Evolutionary conservation across 2,888 invertebrate species (phyloP).

Genomic region (Lycocerus yunnanus): DNA sequence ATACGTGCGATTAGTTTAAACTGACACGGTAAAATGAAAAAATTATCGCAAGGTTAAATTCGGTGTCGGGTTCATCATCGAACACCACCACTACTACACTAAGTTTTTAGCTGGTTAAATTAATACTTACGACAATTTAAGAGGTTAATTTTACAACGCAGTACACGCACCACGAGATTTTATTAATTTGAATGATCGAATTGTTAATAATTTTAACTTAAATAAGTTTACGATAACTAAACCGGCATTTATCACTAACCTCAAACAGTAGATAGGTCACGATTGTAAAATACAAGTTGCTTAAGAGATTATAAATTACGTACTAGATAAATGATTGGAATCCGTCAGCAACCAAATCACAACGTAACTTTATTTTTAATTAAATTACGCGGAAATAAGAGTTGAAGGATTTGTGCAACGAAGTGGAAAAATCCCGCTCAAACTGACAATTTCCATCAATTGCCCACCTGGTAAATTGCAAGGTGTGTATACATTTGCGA

Average conservation of each 20-base stretch:
- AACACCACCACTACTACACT: not conserved
- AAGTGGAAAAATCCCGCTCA: not conserved
- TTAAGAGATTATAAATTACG: not conserved
- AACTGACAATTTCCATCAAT: not conserved
- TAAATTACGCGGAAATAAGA: not conserved
- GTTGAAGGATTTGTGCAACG: not conserved
- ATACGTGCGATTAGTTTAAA: not conserved
- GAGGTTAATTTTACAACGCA: not conserved
- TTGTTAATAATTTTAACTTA: not conserved
- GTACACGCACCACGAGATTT: not conserved
- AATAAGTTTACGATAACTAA: not conserved
- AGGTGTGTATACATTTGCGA: not conserved
- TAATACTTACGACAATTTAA: not conserved
- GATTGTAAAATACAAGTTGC: not conserved
- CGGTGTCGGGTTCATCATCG: not conserved
- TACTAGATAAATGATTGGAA: too few species aligned
- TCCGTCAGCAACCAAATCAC: not conserved
- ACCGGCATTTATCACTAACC: not conserved
- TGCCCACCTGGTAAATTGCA: not conserved
- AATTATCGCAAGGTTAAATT: constrained; percentile 2
- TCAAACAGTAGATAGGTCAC: not conserved
- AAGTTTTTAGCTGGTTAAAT: not conserved
- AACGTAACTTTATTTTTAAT: not conserved
- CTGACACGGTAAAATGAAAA: not conserved
- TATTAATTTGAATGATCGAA: not conserved